Evolutionary conservation across 2,113 vertebrate genomes (phyloP).

Genomic region (Oceanites oceanicus): DNA sequence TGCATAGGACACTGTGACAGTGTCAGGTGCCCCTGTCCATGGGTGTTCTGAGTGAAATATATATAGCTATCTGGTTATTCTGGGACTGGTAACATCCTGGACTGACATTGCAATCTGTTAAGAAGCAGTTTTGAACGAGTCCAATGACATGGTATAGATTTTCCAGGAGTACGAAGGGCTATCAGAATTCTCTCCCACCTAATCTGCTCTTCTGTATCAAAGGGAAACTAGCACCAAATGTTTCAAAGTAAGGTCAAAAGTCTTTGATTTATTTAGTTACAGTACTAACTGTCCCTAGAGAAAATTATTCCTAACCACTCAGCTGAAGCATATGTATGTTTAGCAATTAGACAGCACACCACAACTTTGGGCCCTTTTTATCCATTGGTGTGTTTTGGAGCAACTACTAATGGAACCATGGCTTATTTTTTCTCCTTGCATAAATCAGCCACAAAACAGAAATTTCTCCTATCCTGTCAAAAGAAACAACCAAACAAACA

Average conservation of each 20-base stretch:
- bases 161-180: background rate
- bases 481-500: background rate
- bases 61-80: constrained; percentile 41
- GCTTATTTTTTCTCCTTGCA: background rate
- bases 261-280: background rate
- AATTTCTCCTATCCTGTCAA: background rate
- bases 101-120: constrained; percentile 22
- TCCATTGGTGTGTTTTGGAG: background rate
- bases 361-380: background rate
- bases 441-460: background rate
- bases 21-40: background rate
- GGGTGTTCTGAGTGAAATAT: background rate
- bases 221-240: background rate
- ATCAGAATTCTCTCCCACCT: background rate
- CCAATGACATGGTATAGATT: constrained; percentile 35
- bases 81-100: constrained; percentile 1
- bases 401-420: background rate
- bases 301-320: background rate
- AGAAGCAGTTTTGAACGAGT: constrained; percentile 10
- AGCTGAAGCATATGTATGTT: background rate
- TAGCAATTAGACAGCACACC: background rate
- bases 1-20: background rate
- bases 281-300: background rate
- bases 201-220: background rate
- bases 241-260: background rate